phyloP scores from a whole-genome alignment of 64 coral and sea anemone genomes.

The Montipora efflorescens region DNA sequence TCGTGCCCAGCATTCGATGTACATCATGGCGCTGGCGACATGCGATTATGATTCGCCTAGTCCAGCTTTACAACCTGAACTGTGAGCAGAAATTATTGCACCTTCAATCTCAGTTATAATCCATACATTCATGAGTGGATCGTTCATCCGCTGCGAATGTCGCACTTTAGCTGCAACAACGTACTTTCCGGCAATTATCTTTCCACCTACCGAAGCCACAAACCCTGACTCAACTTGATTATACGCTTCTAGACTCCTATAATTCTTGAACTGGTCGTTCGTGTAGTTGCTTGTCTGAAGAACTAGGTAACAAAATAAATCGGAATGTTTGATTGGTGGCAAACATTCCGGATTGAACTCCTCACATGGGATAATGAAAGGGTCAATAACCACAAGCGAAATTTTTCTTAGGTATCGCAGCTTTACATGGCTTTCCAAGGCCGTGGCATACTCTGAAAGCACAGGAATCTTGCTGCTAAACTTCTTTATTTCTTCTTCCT shows the following conservation, averaged over 20 bases:
- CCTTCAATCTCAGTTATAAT: conserved; percentile 61
- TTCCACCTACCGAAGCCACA: conserved; percentile 51
- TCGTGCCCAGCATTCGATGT: conserved; percentile 62
- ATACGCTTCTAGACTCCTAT: conserved; percentile 67
- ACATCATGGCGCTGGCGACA: conserved; percentile 59
- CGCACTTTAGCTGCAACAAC: conserved; percentile 70
- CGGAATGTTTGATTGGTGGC: conserved; percentile 32
- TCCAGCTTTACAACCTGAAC: conserved; percentile 70
- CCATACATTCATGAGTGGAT: conserved; percentile 67
- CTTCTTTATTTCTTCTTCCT: conserved; percentile 45
- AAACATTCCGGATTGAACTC: conserved; percentile 59
- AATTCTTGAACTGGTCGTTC: conserved; percentile 75
- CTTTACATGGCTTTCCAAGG: conserved; percentile 66
- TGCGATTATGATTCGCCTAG: conserved; percentile 63
- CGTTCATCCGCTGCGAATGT: conserved; percentile 75
- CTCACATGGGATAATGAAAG: conserved; percentile 31
- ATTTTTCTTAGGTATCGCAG: conserved; percentile 67
- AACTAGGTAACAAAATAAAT: conserved; percentile 62
- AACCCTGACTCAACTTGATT: conserved; percentile 78
- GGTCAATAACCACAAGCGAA: conserved; percentile 18
- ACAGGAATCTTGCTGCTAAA: conserved; percentile 31
- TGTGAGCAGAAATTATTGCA: conserved; percentile 64
- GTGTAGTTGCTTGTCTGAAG: conserved; percentile 67
- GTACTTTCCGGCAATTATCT: conserved; percentile 50
- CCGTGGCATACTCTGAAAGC: conserved; percentile 61